Base-by-base conservation (phyloP, 1,140 invertebrate species). In the Scaptomyza hsui region DNA sequence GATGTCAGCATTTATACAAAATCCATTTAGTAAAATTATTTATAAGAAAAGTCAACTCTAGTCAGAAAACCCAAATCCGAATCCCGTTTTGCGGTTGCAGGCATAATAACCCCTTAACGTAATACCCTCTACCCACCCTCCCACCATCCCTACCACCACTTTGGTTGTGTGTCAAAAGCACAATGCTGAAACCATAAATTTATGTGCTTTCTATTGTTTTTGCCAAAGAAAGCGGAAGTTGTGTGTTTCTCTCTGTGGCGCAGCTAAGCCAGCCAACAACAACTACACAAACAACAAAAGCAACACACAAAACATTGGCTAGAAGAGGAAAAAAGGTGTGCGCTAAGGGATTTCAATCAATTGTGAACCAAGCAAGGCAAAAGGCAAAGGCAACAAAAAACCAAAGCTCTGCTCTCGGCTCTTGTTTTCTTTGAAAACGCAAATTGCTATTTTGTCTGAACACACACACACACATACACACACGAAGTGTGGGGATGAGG, bases 101-200 rank as follows among this genome's bases (percentile, higher is more conserved):
- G 82, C 82, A 86, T 86, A 86, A 88, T 86, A 86, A 86, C 82
- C 82, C 82, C 82, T 86, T 86, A 86, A 78, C 74, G 81, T 83
- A 44, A 56, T 37, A 26, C 49, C 19, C 37, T 4, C 48, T 61
- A 44, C 51, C 47, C 35, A n/a, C 49, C 13, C 35, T 4, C 24
- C 19, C 12, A 4, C n/a, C 10, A n/a, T 24, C 9, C 7, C 10
- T 13, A 19, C 26, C 29, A 7, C 0, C 7, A 7, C 21, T 24
- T 18, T 81, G 77, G 71, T 56, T 67, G 70, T 60, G 53, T 86
- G 82, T 88, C 82, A 86, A 86, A 86, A 86, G 82, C 82, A 86
- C 81, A 86, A 86, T 86, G 81, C 81, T 88, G 77, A 88, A 86
- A 86, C 81, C 81, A 86, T 86, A 86, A 86, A 86, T 86, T 86